phyloP scores from a whole-genome alignment of 2,888 invertebrate genomes.

The Lampropteryx suffumata region DNA sequence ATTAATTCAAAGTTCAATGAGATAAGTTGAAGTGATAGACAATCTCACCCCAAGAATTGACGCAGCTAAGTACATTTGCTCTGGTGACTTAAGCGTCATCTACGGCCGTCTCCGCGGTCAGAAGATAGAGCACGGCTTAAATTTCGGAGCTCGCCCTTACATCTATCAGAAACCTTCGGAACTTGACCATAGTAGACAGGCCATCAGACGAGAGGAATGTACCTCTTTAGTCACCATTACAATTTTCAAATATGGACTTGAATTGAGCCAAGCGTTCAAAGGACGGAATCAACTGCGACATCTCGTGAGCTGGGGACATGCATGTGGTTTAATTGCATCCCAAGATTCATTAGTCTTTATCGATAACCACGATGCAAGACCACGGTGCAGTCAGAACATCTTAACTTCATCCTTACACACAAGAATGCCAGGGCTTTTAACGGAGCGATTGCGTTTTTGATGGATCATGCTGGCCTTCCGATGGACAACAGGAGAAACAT shows the following conservation, averaged over 20 bases:
- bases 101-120: slow-evolving; percentile 84
- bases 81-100: slow-evolving; percentile 86
- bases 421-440: slow-evolving; percentile 86
- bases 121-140: slow-evolving; percentile 85
- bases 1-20: too few relatives aligned
- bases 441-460: slow-evolving; percentile 91
- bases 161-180: slow-evolving; percentile 91
- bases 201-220: slow-evolving; percentile 77
- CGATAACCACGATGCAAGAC: slow-evolving; percentile 91
- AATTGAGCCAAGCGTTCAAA: slow-evolving; percentile 67
- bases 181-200: slow-evolving; percentile 85
- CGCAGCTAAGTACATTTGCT: slow-evolving; percentile 91
- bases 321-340: slow-evolving; percentile 84
- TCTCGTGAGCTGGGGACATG: slow-evolving; percentile 79
- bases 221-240: slow-evolving; percentile 86
- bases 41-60: slow-evolving; percentile 80
- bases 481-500: slow-evolving; percentile 83
- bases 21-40: too few relatives aligned
- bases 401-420: slow-evolving; percentile 85
- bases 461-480: slow-evolving; percentile 91
- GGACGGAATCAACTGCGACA: slow-evolving; percentile 60
- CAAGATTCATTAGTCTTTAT: slow-evolving; percentile 86
- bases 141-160: slow-evolving; percentile 84
- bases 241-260: slow-evolving; percentile 79
- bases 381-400: slow-evolving; percentile 82